These are phyloP conservation scores for Chaetogeoica ovagalla DNA, from an alignment of 2,888 invertebrate genomes.

Conservation along the genomic window DNA sequence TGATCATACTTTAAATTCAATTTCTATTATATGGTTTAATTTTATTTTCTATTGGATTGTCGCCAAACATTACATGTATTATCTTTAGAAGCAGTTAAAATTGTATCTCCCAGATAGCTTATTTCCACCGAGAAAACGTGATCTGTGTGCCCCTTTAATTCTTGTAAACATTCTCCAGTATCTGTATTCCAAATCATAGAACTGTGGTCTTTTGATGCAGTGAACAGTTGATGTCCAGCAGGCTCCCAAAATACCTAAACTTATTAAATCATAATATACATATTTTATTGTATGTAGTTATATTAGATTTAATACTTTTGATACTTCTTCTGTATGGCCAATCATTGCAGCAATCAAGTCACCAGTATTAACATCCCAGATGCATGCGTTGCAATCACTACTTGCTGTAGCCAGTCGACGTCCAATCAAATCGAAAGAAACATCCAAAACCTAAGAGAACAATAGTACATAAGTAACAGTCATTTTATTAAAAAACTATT, in stretches of 20 bases:
- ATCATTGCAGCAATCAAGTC: slow-evolving; percentile 66
- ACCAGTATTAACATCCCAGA: slow-evolving; percentile 69
- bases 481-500: not conserved
- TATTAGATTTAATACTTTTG: slow-evolving; percentile 62
- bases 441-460: slow-evolving; percentile 68
- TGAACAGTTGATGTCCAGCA: slow-evolving; percentile 72
- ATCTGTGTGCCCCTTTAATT: slow-evolving; percentile 74
- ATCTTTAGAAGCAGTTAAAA: slow-evolving; percentile 81
- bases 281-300: not conserved
- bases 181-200: slow-evolving; percentile 74
- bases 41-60: slow-evolving; percentile 46
- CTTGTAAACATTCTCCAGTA: slow-evolving; percentile 64
- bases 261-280: not conserved
- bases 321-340: slow-evolving; percentile 72
- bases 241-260: slow-evolving; percentile 77
- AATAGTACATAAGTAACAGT: not conserved
- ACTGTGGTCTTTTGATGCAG: slow-evolving; percentile 76
- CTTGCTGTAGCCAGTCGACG: slow-evolving; percentile 74
- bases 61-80: slow-evolving; percentile 80
- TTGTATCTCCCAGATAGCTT: slow-evolving; percentile 76
- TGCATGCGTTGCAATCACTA: slow-evolving; percentile 73
- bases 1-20: not conserved
- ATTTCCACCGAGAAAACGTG: slow-evolving; percentile 83
- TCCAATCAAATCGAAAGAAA: slow-evolving; percentile 76
- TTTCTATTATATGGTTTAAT: not conserved